Base-by-base conservation (phyloP, 2,113 vertebrate genomes). In the Oryzias woworae region DNA sequence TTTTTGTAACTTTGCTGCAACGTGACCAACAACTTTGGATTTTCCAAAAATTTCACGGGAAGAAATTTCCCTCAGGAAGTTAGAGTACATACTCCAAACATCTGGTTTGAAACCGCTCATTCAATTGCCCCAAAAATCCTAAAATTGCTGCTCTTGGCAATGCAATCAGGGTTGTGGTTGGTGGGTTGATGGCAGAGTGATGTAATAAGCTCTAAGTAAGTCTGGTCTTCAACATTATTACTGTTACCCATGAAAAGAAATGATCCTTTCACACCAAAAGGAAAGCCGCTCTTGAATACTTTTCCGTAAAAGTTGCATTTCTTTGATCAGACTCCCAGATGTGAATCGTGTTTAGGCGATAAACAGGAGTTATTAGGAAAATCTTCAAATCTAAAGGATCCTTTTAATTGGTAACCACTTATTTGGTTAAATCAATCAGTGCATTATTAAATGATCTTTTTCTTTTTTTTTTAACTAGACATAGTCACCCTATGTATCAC, bases 141-240 rank as follows among this genome's bases (percentile, higher is more conserved):
- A 53, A 83, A 87, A 89, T 85, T 82, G 73, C 75, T 63, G 63
- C 75, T 86, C 71, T 83, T 73, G 66, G 58, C 78, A 58, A 28
- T 22, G 74, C 80, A 90, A 89, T 89, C 80, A 85, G 77, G 66
- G 59, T 47, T 86, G 85, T 73, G 86, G 81, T 87, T 58, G 61
- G 67, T 22, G 62, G 77, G 70, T 81, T 87, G 75, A 82, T 81
- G 88, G 83, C 82, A 88, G 79, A 80, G 31, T 18, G 75, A 73
- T 79, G 78, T 58, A 73, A 74, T 70, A 77, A 83, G 72, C 76
- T 76, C 49, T 2, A n/a, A 67, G 49, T 69, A 66, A 65, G 60
- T 73, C 69, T 41, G 1, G 62, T 73, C 45, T 77, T 71, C 42
- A 46, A 77, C 43, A 46, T 62, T 48, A 50, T 70, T 59, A 48